These are phyloP conservation scores for Halichondria panicea DNA, from an alignment of 37 sponge, comb jelly and placozoan species.

Conservation along the genomic window DNA sequence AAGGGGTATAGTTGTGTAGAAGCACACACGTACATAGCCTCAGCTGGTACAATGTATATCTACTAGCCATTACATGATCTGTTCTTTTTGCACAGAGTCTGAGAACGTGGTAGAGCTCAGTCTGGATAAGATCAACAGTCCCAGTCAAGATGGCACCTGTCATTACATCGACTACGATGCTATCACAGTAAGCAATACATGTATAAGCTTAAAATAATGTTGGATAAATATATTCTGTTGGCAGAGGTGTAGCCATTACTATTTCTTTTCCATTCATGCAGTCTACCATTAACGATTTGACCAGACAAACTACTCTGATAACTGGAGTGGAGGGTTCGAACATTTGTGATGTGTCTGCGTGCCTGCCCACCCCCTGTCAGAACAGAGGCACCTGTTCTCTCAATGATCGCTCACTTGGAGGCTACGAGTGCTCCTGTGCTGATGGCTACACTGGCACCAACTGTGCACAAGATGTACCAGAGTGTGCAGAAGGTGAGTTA, in stretches of 20 bases:
- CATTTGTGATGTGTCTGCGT: conserved; percentile 47
- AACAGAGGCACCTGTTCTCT: conserved; percentile 53
- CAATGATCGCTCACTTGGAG: not conserved
- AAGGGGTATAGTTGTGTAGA: not conserved
- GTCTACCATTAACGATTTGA: conserved; percentile 12
- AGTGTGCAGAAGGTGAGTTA: conserved; percentile 30
- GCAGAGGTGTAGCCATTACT: not conserved
- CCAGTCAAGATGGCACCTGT: conserved; percentile 1
- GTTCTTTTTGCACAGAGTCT: not conserved
- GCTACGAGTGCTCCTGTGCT: conserved; percentile 56
- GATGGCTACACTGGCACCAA: conserved; percentile 37
- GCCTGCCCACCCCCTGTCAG: conserved; percentile 64
- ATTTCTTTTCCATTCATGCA: not conserved
- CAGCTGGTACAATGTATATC: not conserved
- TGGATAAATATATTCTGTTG: not conserved
- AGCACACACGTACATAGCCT: not conserved
- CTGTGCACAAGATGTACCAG: conserved; percentile 48
- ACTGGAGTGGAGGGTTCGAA: not conserved
- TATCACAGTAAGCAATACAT: not conserved
- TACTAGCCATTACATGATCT: too few relatives aligned
- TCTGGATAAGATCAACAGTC: not conserved
- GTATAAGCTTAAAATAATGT: not conserved
- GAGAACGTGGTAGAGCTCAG: conserved; percentile 4
- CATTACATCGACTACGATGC: not conserved
- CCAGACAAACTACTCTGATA: conserved; percentile 2